phyloP scores from a whole-genome alignment of 2,113 vertebrate genomes.

The Vicugna pacos region DNA sequence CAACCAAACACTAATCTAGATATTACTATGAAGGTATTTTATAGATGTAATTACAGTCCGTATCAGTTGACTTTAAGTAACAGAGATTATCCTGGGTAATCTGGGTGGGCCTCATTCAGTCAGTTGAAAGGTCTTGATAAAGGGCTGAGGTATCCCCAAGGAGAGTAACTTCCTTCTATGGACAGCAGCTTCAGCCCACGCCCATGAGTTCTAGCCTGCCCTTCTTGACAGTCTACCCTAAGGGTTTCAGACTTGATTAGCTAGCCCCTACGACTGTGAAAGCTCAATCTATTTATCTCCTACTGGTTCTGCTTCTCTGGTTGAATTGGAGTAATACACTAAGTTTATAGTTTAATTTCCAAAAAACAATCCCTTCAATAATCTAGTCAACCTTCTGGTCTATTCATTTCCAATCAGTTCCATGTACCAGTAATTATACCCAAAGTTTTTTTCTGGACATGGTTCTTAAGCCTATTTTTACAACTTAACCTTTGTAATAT shows the following conservation, averaged over 20 bases:
- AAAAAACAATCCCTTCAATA: slow-evolving; percentile 54
- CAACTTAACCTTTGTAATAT: slow-evolving; percentile 67
- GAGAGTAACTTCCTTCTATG: not conserved
- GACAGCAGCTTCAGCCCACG: not conserved
- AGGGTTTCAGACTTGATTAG: slow-evolving; percentile 24
- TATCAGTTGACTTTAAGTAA: slow-evolving; percentile 25
- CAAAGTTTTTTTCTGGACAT: slow-evolving; percentile 63
- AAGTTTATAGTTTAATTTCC: slow-evolving; percentile 42
- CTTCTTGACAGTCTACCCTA: not conserved
- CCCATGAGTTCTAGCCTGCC: not conserved
- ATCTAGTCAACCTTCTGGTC: slow-evolving; percentile 44
- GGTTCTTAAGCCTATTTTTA: slow-evolving; percentile 56
- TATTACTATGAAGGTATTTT: slow-evolving; percentile 24
- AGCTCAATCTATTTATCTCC: not conserved
- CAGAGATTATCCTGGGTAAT: not conserved
- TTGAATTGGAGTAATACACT: slow-evolving; percentile 13
- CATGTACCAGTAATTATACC: slow-evolving; percentile 66
- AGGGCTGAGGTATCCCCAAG: not conserved
- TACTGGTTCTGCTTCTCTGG: slow-evolving; percentile 7
- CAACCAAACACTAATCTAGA: slow-evolving; percentile 34
- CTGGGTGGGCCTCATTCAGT: not conserved
- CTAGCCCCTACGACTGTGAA: not conserved
- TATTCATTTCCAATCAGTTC: slow-evolving; percentile 61
- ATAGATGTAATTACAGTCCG: slow-evolving; percentile 46
- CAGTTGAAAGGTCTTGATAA: slow-evolving; percentile 29